A percentile compares a stretch with the other conserved stretches of the same genome.
Conservation (phyloP, 1,140 invertebrate species). For the Brachionus sp. region DNA sequence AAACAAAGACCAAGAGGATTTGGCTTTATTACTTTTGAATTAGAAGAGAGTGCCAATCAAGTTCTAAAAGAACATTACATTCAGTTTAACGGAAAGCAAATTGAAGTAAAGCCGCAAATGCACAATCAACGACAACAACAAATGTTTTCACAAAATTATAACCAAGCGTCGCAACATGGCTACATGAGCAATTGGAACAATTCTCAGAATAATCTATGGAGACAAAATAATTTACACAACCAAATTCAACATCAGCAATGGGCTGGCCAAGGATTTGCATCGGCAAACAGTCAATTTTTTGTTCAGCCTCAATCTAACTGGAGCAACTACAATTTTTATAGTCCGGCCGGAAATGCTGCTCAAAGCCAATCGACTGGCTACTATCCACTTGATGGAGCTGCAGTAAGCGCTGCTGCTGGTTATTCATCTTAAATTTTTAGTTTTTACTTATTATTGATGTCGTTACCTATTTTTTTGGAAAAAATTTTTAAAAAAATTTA, state of each 20-base stretch:
- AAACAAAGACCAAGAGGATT: slow-evolving; percentile 25
- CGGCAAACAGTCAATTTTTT: slow-evolving; percentile 20
- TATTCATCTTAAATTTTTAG: slow-evolving; percentile 31
- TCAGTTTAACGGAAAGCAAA: slow-evolving; percentile 35
- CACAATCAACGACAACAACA: slow-evolving; percentile 26
- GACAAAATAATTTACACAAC: background rate
- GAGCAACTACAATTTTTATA: background rate
- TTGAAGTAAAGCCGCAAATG: slow-evolving; percentile 25
- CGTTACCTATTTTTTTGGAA: slow-evolving; percentile 22
- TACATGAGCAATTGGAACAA: slow-evolving; percentile 23
- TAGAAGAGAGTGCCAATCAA: background rate
- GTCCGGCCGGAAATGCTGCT: background rate
- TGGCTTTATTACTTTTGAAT: slow-evolving; percentile 39
- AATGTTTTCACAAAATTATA: slow-evolving; percentile 26
- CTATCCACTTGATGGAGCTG: background rate
- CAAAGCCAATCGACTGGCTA: slow-evolving; percentile 19
- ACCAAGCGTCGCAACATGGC: background rate
- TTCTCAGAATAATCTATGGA: slow-evolving; percentile 15
- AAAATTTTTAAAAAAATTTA: slow-evolving; percentile 35
- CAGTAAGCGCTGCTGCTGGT: slow-evolving; percentile 1
- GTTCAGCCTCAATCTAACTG: slow-evolving; percentile 11
- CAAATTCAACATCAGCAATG: slow-evolving; percentile 19
- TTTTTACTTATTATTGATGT: background rate
- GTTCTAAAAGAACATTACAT: slow-evolving; percentile 18
- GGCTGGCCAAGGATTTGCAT: background rate